Percentiles rank a stretch among this genome's conserved stretches.
Evolutionary conservation across 2,888 invertebrate species (phyloP).

Genomic region (Plagodis pulveraria): DNA sequence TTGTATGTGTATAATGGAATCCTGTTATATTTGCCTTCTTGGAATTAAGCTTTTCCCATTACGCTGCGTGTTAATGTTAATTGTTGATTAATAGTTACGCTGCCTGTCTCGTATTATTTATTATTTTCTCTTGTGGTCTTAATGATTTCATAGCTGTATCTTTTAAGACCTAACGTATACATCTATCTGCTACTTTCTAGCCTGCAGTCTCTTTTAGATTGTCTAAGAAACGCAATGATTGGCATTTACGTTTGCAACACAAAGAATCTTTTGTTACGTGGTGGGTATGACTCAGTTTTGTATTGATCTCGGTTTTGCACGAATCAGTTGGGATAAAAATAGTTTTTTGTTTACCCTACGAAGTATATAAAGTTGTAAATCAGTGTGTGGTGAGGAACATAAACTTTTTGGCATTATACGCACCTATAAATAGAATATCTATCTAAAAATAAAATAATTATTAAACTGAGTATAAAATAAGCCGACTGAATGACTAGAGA

Average conservation of each 20-base stretch:
- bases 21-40: neutral
- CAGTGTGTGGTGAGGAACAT: too few relatives aligned
- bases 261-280: constrained; percentile 58
- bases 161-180: constrained; percentile 18
- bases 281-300: constrained; percentile 58
- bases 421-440: too few relatives aligned
- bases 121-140: constrained; percentile 12
- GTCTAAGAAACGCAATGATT: constrained; percentile 55
- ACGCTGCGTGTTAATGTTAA: neutral
- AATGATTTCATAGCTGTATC: constrained; percentile 23
- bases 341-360: constrained; percentile 4
- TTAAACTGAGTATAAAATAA: too few relatives aligned
- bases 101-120: constrained; percentile 1
- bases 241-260: constrained; percentile 55
- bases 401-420: too few relatives aligned
- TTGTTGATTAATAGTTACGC: constrained; percentile 10
- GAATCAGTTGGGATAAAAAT: neutral
- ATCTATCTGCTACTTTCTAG: constrained; percentile 36
- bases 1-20: neutral
- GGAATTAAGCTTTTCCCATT: neutral
- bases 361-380: neutral
- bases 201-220: constrained; percentile 35
- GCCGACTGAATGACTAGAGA: too few relatives aligned
- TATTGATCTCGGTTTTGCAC: constrained; percentile 33
- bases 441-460: too few relatives aligned